Evolutionary conservation across 1,140 invertebrate genomes (phyloP), one percentile per base, ranked within the genome.

Genomic region (Odontomachus brunneus): DNA sequence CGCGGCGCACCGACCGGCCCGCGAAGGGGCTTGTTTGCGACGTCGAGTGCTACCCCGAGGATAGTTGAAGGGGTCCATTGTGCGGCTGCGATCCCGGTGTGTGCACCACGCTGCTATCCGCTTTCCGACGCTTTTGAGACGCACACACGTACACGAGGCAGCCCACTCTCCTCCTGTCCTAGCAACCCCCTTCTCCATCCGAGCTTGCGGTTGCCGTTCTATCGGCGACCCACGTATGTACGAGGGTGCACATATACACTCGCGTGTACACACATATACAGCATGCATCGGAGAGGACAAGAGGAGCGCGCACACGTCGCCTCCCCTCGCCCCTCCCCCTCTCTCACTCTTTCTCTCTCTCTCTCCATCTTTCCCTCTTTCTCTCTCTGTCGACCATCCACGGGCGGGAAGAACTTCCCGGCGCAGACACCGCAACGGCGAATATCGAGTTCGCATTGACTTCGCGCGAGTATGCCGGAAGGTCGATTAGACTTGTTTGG

Each of bases 1-100:
- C 60, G 48, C 22, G 62, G 49, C 49, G 63, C 38, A 81, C 65
- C 49, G 84, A 63, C 72, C 88, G 66, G 69, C 74, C 65, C 82
- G 78, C 85, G 83, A 82, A 89, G 85, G 84, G 85, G 88, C 88
- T 89, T 89, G 89, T 89, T 89, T 89, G 89, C 89, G 89, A 89
- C 89, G 86, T 89, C 88, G 89, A 89, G 89, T 86, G 84, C 71
- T 76, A 57, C 71, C 74, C 74, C 76, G 59, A 74, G 84, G 83
- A 75, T 86, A 84, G 83, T 89, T 88, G 89, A 87, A 85, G 83
- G 75, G 88, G 84, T 89, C 84, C 88, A 89, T 89, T 89, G 88
- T 89, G 71, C 26, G 80, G 65, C 71, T 62, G 65, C 55, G 80
- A 62, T 84, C 66, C 76, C 83, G 63, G 51, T 74, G 85, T 84